These are phyloP conservation scores for Takifugu rubripes DNA, from an alignment of 2,797 vertebrate species.

Conservation along the genomic window DNA sequence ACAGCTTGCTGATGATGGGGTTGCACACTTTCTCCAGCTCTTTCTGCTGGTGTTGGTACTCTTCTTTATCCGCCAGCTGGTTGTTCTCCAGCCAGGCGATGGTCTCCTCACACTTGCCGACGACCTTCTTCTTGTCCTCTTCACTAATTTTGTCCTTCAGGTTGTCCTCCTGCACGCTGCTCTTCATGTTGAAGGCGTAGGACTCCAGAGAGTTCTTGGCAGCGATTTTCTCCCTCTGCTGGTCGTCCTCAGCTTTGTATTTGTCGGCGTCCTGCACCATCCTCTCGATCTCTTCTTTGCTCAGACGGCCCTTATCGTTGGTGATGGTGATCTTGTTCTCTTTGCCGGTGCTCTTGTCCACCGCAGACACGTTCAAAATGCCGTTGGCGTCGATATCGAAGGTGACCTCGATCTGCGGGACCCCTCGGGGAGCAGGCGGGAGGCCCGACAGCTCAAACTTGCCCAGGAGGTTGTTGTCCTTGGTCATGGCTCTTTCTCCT, in stretches of 20 bases:
- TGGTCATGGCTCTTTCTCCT: slow-evolving; percentile 59
- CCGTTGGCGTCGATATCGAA: slow-evolving; percentile 55
- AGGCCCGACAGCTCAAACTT: slow-evolving; percentile 52
- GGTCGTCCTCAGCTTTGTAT: slow-evolving; percentile 51
- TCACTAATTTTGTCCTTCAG: slow-evolving; percentile 36
- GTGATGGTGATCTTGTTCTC: slow-evolving; percentile 59
- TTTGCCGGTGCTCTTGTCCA: slow-evolving; percentile 58
- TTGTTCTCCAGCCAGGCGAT: slow-evolving; percentile 56
- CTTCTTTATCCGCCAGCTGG: slow-evolving; percentile 52
- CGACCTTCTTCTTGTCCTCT: slow-evolving; percentile 42
- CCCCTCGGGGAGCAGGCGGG: slow-evolving; percentile 48
- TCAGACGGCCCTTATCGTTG: slow-evolving; percentile 56
- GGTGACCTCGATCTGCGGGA: slow-evolving; percentile 56
- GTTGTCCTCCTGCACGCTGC: slow-evolving; percentile 41
- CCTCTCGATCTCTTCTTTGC: slow-evolving; percentile 55
- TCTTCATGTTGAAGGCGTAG: slow-evolving; percentile 51
- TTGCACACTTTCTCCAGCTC: slow-evolving; percentile 48
- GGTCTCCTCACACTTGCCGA: slow-evolving; percentile 41
- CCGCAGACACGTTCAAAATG: slow-evolving; percentile 54
- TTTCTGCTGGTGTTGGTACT: slow-evolving; percentile 42
- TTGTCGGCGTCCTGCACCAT: slow-evolving; percentile 54
- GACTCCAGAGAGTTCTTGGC: slow-evolving; percentile 60
- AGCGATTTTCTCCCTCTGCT: slow-evolving; percentile 44
- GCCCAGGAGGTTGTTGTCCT: slow-evolving; percentile 59
- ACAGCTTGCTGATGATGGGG: slow-evolving; percentile 50